Evolutionary conservation across 2,888 invertebrate genomes (phyloP).

Genomic region (Argyresthia albistria): DNA sequence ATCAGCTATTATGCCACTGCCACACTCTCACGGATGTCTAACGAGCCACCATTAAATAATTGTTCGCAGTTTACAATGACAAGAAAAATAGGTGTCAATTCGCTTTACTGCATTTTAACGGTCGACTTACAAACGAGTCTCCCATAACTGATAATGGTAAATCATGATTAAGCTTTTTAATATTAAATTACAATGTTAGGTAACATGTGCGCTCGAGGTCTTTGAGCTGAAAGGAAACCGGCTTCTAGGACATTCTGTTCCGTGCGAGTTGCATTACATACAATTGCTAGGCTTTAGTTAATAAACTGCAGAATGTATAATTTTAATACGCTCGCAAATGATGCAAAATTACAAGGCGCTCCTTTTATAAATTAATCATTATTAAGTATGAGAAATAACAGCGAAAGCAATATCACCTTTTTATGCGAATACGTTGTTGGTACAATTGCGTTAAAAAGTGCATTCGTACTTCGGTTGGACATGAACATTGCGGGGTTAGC

Average conservation of each 20-base stretch:
- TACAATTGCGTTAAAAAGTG: no score
- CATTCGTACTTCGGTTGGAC: no score
- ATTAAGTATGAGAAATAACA: slow-evolving; percentile 1
- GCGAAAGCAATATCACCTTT: neutral
- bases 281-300: no score
- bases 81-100: slow-evolving; percentile 36
- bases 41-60: slow-evolving; percentile 23
- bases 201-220: no score
- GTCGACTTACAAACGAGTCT: slow-evolving; percentile 7
- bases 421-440: no score
- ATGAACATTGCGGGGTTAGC: no score
- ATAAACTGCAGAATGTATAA: neutral
- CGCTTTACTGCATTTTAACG: slow-evolving; percentile 13
- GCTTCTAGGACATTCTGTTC: no score
- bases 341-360: slow-evolving; percentile 1
- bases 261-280: no score
- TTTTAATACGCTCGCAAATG: neutral
- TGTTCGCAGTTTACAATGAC: slow-evolving; percentile 29
- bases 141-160: neutral
- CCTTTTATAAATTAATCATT: slow-evolving; percentile 1
- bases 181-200: no score
- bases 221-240: no score
- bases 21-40: slow-evolving; percentile 25
- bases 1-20: slow-evolving; percentile 17
- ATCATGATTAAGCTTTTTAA: neutral